Base-by-base conservation (phyloP, 1,140 invertebrate species). In the Drosophila arizonae region DNA sequence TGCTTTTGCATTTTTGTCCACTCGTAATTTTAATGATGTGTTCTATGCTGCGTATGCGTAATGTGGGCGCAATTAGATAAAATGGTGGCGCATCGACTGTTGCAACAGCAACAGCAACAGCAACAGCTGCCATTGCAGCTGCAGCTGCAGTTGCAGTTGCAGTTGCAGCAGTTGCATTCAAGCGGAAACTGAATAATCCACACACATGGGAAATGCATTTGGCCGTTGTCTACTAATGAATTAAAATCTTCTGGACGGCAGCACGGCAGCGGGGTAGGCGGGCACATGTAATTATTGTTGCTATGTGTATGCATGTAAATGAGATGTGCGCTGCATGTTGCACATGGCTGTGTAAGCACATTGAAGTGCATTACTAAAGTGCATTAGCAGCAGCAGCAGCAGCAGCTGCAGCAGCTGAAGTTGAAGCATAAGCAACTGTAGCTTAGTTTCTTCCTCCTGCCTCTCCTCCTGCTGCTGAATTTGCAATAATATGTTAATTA, bases 321-420 rank as follows among this genome's bases (percentile, higher is more conserved):
- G 78, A 81, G 79, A 36, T 76, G 61, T 70, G 28, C 28, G 63
- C 10, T 58, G 57, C 67, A 72, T 57, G 45, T 43, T 48, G 71
- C 71, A 69, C 78, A 87, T 73, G 72, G 82, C 87, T 86, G 82
- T 81, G 82, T 86, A 81, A 82, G 82, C 82, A 87, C 82, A 87
- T 86, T 86, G 84, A 87, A 86, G 82, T 87, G 82, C 82, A 86
- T 86, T 86, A 86, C 79, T 72, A 87, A 87, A 86, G 82, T 87
- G 84, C 82, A 81, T 54, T 69, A 70, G 78, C 76, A 75, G 52
- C 58, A 48, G 36, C 26, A 56, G 30, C 63, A 50, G 24, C 46
- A 48, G 36, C 26, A 56, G 30, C 63, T 46, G 24, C 46, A 15
- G 17, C 15, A 9, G 43, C 13, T 15, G 43, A 15, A 65, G 30